A percentile compares a stretch with the other conserved stretches of the same genome.
Evolutionary conservation across 2,113 vertebrate genomes (phyloP).

Genomic region (Aix galericulata): DNA sequence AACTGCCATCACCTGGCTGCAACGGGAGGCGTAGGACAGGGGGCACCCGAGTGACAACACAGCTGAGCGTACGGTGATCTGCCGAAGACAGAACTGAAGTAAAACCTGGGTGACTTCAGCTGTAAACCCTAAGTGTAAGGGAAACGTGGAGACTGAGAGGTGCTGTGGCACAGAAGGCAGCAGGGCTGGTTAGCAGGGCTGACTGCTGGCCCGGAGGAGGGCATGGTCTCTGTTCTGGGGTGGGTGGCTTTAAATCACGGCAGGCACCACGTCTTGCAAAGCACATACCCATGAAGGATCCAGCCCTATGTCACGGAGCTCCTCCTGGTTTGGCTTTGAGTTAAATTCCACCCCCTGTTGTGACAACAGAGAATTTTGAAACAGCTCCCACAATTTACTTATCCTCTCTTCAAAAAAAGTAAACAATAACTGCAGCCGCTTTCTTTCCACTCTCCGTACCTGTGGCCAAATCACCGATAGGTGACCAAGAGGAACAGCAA

Average conservation of each 20-base stretch:
- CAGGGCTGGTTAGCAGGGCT: neutral
- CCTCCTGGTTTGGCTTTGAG: neutral
- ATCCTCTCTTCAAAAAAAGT: neutral
- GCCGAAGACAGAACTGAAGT: neutral
- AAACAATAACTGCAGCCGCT: neutral
- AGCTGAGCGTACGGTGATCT: neutral
- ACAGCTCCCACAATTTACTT: neutral
- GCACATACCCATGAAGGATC: neutral
- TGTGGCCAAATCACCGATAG: neutral
- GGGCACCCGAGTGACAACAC: neutral
- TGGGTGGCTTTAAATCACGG: accelerated
- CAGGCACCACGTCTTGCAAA: too few species aligned
- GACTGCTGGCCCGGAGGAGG: neutral
- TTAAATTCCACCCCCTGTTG: neutral
- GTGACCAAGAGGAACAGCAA: neutral
- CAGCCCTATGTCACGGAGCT: neutral
- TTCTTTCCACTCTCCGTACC: neutral
- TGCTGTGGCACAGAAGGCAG: neutral
- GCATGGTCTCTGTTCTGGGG: accelerated
- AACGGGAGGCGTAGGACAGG: accelerated
- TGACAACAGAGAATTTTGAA: neutral
- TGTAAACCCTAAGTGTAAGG: neutral
- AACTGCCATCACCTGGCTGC: neutral
- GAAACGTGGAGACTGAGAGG: neutral
- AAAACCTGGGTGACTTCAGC: neutral